Evolutionary conservation across 2,797 vertebrate species (phyloP).

Genomic region (Aphelocoma californica): DNA sequence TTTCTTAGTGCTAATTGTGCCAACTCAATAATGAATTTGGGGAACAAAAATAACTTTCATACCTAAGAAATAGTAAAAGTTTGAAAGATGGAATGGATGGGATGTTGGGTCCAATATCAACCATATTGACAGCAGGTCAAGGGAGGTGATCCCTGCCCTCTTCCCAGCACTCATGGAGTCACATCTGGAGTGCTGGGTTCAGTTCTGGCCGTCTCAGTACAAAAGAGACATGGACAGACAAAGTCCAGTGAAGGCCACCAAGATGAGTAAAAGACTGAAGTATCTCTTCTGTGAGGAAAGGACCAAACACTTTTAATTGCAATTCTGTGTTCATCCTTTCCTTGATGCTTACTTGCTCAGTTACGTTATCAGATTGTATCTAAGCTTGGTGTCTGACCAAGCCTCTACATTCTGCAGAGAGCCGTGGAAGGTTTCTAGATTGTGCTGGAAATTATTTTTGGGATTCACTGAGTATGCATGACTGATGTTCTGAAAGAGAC

Average conservation of each 20-base stretch:
- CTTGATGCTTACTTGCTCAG: neutral
- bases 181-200: neutral
- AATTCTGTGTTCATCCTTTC: neutral
- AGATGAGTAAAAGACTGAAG: neutral
- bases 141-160: neutral
- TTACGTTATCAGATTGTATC: neutral
- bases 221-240: neutral
- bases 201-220: neutral
- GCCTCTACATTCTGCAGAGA: neutral
- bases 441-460: neutral
- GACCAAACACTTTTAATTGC: neutral
- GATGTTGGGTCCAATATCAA: neutral
- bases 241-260: neutral
- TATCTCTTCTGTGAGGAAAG: neutral
- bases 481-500: neutral
- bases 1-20: neutral
- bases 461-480: neutral
- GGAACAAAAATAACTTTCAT: neutral
- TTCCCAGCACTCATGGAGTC: neutral
- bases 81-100: neutral
- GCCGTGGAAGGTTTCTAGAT: neutral
- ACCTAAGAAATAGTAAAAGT: neutral
- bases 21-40: neutral
- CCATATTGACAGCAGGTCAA: rapidly evolving
- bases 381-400: neutral